Evolutionary conservation across 2,888 invertebrate species (phyloP).

Genomic region (Leptogaster cylindrica): DNA sequence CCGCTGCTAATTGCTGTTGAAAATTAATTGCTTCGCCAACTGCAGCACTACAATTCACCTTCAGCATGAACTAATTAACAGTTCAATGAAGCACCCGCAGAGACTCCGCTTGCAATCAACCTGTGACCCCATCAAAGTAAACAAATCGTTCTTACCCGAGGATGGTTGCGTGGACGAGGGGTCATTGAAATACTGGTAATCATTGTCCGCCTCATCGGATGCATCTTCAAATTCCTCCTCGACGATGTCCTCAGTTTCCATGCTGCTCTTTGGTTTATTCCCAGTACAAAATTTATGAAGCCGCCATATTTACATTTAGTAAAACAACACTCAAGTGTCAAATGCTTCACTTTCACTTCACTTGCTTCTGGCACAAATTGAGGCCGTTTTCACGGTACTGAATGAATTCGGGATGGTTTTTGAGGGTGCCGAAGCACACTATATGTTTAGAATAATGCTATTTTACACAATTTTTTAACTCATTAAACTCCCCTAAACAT

Average conservation of each 20-base stretch:
- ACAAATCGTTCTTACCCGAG: slow-evolving; percentile 43
- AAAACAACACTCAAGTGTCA: background rate
- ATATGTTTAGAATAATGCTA: too few species aligned
- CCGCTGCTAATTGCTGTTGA: too few species aligned
- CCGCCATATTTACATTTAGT: slow-evolving; percentile 24
- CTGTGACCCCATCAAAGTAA: too few species aligned
- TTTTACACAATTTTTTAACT: too few species aligned
- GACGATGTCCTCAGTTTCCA: slow-evolving; percentile 63
- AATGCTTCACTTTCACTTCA: background rate
- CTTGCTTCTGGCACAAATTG: too few species aligned
- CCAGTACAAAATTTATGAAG: too few species aligned
- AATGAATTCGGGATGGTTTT: too few species aligned
- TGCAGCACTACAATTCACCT: background rate
- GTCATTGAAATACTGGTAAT: slow-evolving; percentile 64
- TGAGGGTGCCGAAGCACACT: too few species aligned
- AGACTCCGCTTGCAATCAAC: background rate
- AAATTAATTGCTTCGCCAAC: too few species aligned
- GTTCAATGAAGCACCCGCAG: background rate
- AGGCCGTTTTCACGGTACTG: too few species aligned
- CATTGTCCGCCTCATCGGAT: slow-evolving; percentile 78
- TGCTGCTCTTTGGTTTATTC: too few species aligned
- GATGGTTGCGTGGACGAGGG: slow-evolving; percentile 61
- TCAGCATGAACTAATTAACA: background rate
- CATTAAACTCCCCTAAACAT: too few species aligned
- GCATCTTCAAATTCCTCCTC: slow-evolving; percentile 78